Base-by-base conservation (phyloP, 2,113 vertebrate species). In the Archocentrus centrarchus region DNA sequence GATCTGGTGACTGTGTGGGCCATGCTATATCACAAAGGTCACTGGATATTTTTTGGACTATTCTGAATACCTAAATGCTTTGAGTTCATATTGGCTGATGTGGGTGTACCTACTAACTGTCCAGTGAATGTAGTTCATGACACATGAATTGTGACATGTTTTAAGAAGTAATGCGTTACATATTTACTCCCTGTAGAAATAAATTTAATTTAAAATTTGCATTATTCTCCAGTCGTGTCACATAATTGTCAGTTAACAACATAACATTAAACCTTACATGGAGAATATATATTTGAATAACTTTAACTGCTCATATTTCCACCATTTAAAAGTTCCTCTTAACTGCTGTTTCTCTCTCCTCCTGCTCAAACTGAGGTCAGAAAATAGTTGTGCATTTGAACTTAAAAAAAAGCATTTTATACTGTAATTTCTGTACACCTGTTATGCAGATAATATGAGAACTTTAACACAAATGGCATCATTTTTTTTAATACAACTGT, bases 1-100 rank as follows among this genome's bases (percentile, higher is more conserved):
- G 14, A 47, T 27, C 8, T 47, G 3, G 24, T 27, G 44, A 68
- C 14, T 68, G 14, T 41, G 63, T 47, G 63, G 17, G 63, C 17
- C 17, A 14, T 47, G 0, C 39, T 5, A 27, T 6, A 41, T 27
- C 15, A 0, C 44, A 66, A 17, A 44, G 0, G 63, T 47, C 63
- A 17, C 63, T 27, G 64, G 24, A 47, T 27, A 68, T 22, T 27
- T 53, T 18, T 53, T 7, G 5, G 14, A 47, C 14, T 14, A 47
- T 53, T 53, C 47, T 17, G 4, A 17, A 6, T 47, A 7, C 35
- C 35, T 35, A 14, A 44, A 44, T 44, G 41, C 41, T 4, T 44
- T 44, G 41, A 44, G 11, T 44, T 44, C 39, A 11, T 41, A 68
- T 68, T 68, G 63, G 14, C 39, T 68, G 63, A 47, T 27, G 2